These are phyloP conservation scores for Lasioglossum pauxillum DNA, from an alignment of 2,888 invertebrate genomes.

Conservation along the genomic window DNA sequence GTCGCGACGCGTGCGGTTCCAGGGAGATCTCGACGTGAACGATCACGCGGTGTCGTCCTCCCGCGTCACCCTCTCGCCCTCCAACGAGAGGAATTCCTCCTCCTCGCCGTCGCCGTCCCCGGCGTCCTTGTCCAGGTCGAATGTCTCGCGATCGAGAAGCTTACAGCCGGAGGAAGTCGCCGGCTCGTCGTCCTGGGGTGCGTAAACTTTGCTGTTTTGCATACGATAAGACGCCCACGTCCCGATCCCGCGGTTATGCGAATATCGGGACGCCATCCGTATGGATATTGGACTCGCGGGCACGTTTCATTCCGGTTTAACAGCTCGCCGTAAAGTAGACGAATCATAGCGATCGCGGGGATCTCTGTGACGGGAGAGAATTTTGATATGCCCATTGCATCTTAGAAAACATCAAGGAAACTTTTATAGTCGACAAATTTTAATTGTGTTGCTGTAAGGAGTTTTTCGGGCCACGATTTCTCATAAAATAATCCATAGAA, in stretches of 20 bases:
- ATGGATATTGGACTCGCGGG: background rate
- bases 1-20: constrained; percentile 85
- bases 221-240: background rate
- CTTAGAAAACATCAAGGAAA: background rate
- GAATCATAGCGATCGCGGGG: background rate
- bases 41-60: constrained; percentile 68
- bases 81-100: constrained; percentile 72
- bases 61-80: constrained; percentile 68
- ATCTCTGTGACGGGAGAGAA: background rate
- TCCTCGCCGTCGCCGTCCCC: constrained; percentile 76
- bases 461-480: background rate
- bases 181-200: constrained; percentile 81
- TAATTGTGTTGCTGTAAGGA: background rate
- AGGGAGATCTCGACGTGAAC: constrained; percentile 82
- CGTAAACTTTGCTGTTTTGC: constrained; percentile 29
- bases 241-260: background rate
- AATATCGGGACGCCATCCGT: background rate
- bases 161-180: constrained; percentile 86
- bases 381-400: background rate
- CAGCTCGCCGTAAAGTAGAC: background rate
- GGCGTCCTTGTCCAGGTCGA: constrained; percentile 84
- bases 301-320: background rate
- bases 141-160: constrained; percentile 85
- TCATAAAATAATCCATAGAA: background rate
- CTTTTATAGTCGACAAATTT: background rate